These are phyloP conservation scores for Trichogramma dendrolimi DNA, from an alignment of 2,888 invertebrate species.

Conservation along the genomic window DNA sequence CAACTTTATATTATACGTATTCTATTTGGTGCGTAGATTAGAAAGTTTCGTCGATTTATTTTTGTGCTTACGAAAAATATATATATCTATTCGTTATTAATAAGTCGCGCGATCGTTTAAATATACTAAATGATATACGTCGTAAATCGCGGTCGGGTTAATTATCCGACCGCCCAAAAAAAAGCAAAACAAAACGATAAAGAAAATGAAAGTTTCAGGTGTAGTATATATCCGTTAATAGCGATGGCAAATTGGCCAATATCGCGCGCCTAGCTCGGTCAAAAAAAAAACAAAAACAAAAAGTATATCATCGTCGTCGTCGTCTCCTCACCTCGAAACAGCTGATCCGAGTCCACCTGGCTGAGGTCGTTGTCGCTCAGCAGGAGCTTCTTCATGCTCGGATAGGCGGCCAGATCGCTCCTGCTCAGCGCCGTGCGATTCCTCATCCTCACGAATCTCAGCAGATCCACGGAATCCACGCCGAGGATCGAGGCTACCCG, in stretches of 20 bases:
- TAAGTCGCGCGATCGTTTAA: no score
- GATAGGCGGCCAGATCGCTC: constrained; percentile 18
- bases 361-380: constrained; percentile 51
- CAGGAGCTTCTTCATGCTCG: constrained; percentile 11
- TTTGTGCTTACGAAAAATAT: no score
- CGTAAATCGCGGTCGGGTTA: no score
- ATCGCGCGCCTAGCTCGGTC: constrained; percentile 14
- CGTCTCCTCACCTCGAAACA: constrained; percentile 51
- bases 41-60: no score
- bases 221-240: no score
- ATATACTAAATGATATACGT: no score
- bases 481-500: constrained; percentile 19
- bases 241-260: constrained; percentile 57
- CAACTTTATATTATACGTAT: no score
- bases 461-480: constrained; percentile 1
- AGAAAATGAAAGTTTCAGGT: constrained; percentile 56
- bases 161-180: not conserved
- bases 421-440: constrained; percentile 10
- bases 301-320: not conserved
- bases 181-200: not conserved
- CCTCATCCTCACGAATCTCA: constrained; percentile 13
- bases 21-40: no score
- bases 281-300: not conserved
- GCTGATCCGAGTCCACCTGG: constrained; percentile 57
- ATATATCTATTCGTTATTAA: no score